Conservation (phyloP, 1,140 invertebrate genomes). For the Drosophila bifasciata region DNA sequence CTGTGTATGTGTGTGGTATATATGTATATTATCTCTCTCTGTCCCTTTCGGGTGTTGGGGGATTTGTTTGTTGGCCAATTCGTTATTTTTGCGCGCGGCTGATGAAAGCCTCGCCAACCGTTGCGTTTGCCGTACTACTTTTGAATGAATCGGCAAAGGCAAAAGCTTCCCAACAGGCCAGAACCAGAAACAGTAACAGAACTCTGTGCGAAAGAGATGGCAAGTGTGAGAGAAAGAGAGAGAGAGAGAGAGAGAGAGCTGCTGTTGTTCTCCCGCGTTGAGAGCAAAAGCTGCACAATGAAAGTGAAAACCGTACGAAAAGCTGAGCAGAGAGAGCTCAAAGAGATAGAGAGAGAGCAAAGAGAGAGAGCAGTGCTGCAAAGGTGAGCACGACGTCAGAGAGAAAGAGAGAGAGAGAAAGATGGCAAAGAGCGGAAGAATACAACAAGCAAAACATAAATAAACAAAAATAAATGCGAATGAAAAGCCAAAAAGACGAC, state of each 20-base stretch:
- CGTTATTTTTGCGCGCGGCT: slow-evolving; percentile 42
- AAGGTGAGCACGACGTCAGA: slow-evolving; percentile 24
- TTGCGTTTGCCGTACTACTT: slow-evolving; percentile 74
- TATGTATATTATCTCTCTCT: slow-evolving; percentile 1
- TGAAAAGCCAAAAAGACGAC: slow-evolving; percentile 56
- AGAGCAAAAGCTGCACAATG: slow-evolving; percentile 70
- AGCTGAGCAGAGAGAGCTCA: slow-evolving; percentile 18
- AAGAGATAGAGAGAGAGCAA: slow-evolving; percentile 1
- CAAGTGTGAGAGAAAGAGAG: slow-evolving; percentile 12
- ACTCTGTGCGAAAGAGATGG: slow-evolving; percentile 18
- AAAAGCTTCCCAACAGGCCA: slow-evolving; percentile 52
- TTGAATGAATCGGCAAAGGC: slow-evolving; percentile 69
- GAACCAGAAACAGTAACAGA: slow-evolving; percentile 32
- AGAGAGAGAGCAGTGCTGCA: neutral
- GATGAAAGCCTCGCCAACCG: slow-evolving; percentile 59
- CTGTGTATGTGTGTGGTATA: neutral
- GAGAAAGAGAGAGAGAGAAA: slow-evolving; percentile 26
- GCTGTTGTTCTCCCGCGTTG: slow-evolving; percentile 3
- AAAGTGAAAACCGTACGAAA: slow-evolving; percentile 72
- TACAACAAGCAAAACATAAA: slow-evolving; percentile 79
- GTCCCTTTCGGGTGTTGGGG: slow-evolving; percentile 12
- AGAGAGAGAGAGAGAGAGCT: slow-evolving; percentile 18
- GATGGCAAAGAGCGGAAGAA: slow-evolving; percentile 61
- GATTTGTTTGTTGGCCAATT: slow-evolving; percentile 39
- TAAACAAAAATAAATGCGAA: slow-evolving; percentile 82